These are phyloP conservation scores for Cacoxenus indagator DNA, from an alignment of 2,888 invertebrate species.

Conservation along the genomic window DNA sequence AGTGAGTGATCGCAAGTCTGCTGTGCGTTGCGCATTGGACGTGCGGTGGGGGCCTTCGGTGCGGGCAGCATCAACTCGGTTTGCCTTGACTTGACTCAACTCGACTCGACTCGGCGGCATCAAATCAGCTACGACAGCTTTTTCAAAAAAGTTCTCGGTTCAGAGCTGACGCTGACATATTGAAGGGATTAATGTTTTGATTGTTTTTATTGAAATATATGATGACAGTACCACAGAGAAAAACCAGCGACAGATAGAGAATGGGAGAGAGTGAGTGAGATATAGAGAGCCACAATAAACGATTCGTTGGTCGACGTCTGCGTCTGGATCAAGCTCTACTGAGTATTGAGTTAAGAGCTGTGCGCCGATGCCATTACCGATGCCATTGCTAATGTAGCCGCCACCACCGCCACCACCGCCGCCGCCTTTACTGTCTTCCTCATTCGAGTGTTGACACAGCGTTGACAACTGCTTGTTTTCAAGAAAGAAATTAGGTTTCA, in stretches of 20 bases:
- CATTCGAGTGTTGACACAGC: slow-evolving; percentile 31
- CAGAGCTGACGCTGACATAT: slow-evolving; percentile 57
- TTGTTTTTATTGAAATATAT: slow-evolving; percentile 61
- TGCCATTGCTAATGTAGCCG: not conserved
- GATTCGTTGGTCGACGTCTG: too few relatives aligned
- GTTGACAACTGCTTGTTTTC: slow-evolving; percentile 34
- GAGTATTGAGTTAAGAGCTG: slow-evolving; percentile 5
- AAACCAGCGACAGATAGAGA: not conserved
- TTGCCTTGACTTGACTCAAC: not conserved
- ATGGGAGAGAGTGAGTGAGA: not conserved
- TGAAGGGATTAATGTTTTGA: slow-evolving; percentile 43
- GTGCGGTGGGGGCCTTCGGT: too few relatives aligned
- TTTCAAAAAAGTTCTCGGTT: not conserved
- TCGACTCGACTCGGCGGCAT: not conserved
- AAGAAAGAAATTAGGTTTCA: slow-evolving; percentile 8
- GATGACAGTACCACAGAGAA: slow-evolving; percentile 28
- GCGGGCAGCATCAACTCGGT: not conserved
- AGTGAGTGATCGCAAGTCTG: not conserved
- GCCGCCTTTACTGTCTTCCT: not conserved
- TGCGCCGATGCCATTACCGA: too few relatives aligned
- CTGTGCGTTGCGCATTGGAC: too few relatives aligned
- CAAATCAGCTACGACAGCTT: not conserved
- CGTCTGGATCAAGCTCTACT: not conserved
- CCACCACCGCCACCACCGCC: not conserved
- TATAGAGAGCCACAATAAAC: not conserved